Base-by-base conservation (phyloP, 1,140 invertebrate genomes). In the Drosophila pachea region DNA sequence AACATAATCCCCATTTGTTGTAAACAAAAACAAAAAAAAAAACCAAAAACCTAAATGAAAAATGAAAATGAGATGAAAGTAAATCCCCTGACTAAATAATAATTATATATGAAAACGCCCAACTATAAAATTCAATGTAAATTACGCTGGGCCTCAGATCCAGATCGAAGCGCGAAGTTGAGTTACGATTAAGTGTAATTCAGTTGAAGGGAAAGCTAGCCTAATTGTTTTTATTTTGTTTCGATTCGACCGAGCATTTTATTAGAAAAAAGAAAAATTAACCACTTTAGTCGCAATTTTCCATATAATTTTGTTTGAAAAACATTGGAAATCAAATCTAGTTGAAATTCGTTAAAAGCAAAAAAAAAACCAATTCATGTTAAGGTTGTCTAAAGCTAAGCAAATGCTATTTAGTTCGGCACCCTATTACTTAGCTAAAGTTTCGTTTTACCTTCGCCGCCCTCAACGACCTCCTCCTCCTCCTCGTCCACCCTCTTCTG, bases 191-290 rank as follows among this genome's bases (percentile, higher is more conserved):
- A 65, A 81, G 63, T 56, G 78, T 79, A 56, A 55, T 73, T 81
- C 66, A 76, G 68, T 81, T 69, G 16, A 58, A 35, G 48, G 66
- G 42, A 56, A 62, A 38, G 33, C 73, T 86, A 86, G 81, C 68
- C 61, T 69, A 86, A 86, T 86, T 86, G 48, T 67, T 81, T 68
- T 86, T 1, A 72, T 68, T 79, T 86, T 22, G 1, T 2, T 22
- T 22, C 22, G 4, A 32, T 70, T 78, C 40, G 54, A 68, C 56
- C 40, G 69, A 22, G 22, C 22, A 22, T 22, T 22, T 22, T 22
- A 67, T 72, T 84, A 83, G 76, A 58, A 42, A 54, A 74, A 66
- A 69, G 8, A 48, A 55, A 58, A 22, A 29, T 40, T 54, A 58
- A 35, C 16, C 40, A 55, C 42, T 60, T 60, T 77, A 77, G 75